Base-by-base conservation (phyloP, 2,797 vertebrate species). In the Fistularia commersonii region DNA sequence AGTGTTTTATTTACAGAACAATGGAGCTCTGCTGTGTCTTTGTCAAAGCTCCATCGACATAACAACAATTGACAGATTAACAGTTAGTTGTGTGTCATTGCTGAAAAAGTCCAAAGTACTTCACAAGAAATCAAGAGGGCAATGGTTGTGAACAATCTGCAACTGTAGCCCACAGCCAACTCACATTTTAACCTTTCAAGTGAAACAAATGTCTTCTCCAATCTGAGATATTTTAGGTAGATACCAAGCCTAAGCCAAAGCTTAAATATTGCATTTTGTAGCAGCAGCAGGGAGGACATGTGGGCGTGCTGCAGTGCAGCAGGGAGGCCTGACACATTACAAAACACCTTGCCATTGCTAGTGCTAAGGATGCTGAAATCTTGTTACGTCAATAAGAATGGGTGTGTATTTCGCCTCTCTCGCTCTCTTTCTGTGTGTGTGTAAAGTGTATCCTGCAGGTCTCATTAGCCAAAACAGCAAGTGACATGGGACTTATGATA, bases 291-390 rank as follows among this genome's bases (percentile, higher is more conserved):
- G 10, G 42, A 47, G 48, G 66, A 66, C 42, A 57, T 69, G 74
- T 74, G 76, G 76, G 76, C 62, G 78, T 77, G 75, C 79, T 76
- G 76, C 82, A 82, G 59, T 81, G 82, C 77, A 82, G 84, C 74
- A 79, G 66, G 69, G 69, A 82, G 51, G 60, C 59, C 74, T 65
- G 61, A 66, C 71, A 74, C 61, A 8, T 76, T 71, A 79, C 66
- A 68, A 72, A 76, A 73, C 48, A 56, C 52, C 49, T 12, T 79
- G 69, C 78, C 77, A 79, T 86, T 84, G 61, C 61, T 68, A 62
- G 69, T 72, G 49, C 47, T 5, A 4, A 38, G 64, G 55, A 68
- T 62, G 59, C 54, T 59, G n/a, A n/a, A n/a, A n/a, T n/a, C n/a
- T n/a, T n/a, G n/a, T n/a, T n/a, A n/a, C n/a, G n/a, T n/a, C n/a